Percentiles rank a stretch among this genome's conserved stretches.
Conservation (phyloP, 2,797 vertebrate species). For the Chrysolophus pictus region DNA sequence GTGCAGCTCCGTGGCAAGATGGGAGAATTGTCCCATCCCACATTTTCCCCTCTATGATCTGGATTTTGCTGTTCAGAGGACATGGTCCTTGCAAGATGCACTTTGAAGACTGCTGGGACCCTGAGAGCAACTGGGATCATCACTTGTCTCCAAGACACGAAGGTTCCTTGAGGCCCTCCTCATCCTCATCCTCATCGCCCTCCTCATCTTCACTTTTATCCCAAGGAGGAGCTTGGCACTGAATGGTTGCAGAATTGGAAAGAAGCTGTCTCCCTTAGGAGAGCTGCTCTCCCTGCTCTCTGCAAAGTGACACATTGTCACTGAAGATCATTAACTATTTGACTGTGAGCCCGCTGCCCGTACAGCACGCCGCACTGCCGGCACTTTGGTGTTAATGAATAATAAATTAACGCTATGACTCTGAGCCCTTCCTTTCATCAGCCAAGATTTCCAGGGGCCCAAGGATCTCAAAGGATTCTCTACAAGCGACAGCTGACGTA, state of each 20-base stretch:
- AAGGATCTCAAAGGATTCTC: constrained; percentile 53
- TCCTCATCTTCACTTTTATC: background rate
- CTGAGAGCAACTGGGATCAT: accelerated
- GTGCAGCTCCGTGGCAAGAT: background rate
- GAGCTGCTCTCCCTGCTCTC: constrained; percentile 22
- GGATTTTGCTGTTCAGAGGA: background rate
- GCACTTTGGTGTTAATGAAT: constrained; percentile 40
- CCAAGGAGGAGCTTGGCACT: background rate
- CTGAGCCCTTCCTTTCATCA: constrained; percentile 60
- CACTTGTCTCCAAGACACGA: background rate
- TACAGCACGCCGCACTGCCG: background rate
- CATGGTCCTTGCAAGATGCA: background rate
- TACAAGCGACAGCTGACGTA: background rate
- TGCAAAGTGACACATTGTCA: constrained; percentile 50
- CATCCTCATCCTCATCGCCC: background rate
- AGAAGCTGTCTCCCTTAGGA: constrained; percentile 48
- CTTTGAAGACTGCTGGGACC: background rate
- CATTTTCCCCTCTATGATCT: background rate
- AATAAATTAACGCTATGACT: constrained; percentile 55
- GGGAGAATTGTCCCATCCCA: background rate
- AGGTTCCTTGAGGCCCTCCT: background rate
- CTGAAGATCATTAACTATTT: constrained; percentile 63
- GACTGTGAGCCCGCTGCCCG: constrained; percentile 36
- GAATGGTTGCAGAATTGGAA: background rate
- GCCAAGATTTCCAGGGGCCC: constrained; percentile 26